Evolutionary conservation across 2,888 invertebrate genomes (phyloP), one percentile per base, ranked within the genome.

Genomic region (Ypsolopha scabrella): DNA sequence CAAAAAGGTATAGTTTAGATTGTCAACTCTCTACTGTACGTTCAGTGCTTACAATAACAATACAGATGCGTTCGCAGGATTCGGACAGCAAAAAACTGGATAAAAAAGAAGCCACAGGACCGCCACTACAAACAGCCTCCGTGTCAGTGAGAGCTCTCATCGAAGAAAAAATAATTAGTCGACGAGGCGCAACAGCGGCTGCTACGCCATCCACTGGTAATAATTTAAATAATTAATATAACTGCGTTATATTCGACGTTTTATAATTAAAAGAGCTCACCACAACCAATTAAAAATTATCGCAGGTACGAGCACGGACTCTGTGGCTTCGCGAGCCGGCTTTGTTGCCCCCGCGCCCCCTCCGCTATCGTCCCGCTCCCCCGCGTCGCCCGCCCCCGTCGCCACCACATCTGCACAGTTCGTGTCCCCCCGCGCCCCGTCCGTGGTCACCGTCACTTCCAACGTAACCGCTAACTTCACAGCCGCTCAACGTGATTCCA

Each of bases 141-240:
- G 93, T 95, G 55, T 95, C 95, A 54, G 95, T 96, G 6, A 88
- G 96, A 54, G 96, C 96, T 8, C 88, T 96, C 46, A 96, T 96
- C 60, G 96, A 96, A 80, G 96, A 96, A 74, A 96, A 96, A 78
- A 96, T 96, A 59, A 96, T 96, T 61, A 96, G 94, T 72, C 94
- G 95, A 62, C 88, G 96, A 64, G 91, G 91, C 44, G 90, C 88
- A 8, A 74, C 69, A 39, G 71, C 72, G 55, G 60, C 71, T 8
- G 70, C 76, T 24, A 65, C 73, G 7, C 59, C 70, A 48, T 61
- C 72, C n/a, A 62, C 68, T 61, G 73, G 80, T 81, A 67, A 46
- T 9, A 43, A 38, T 51, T 36, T 33, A 10, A n/a, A n/a, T 51
- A 43, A 6, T 14, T 4, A 13, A 36, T 3, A 39, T 1, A 2